Base-by-base conservation (phyloP, 1,140 invertebrate genomes). In the Gonioctena quinquepunctata region DNA sequence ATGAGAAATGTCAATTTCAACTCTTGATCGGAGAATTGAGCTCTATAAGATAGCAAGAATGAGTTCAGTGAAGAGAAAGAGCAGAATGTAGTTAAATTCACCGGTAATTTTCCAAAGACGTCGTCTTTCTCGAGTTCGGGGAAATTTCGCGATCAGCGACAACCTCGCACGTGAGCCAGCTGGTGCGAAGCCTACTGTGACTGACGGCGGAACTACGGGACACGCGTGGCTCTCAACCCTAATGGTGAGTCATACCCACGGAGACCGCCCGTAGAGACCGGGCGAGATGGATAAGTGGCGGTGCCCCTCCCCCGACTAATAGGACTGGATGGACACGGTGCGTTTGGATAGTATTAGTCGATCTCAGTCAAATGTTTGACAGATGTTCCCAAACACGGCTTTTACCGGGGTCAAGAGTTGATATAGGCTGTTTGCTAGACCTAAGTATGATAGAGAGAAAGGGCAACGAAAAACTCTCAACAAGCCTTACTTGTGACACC, bases 141-240 rank as follows among this genome's bases (percentile, higher is more conserved):
- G n/a, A n/a, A n/a, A n/a, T n/a, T n/a, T n/a, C n/a, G n/a, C n/a
- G n/a, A n/a, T n/a, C n/a, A 49, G 48, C 13, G 13, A 2, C 48
- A 18, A n/a, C 48, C 48, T 13, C 13, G 13, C 54, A 57, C 22
- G 22, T 57, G 54, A 57, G 13, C 54, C 54, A 57, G 54, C 21
- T 57, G 54, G 54, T n/a, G 19, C 33, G 33, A 42, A 42, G 19
- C 18, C 18, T 11, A 54, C 18, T 23, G 54, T 21, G 25, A 25
- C 54, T 57, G 54, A 21, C 54, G 54, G 16, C 54, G 54, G 54
- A 57, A 57, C 19, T 57, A 22, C 54, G 54, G 54, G 54, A 57
- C 54, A 57, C 54, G 54, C 54, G 54, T 25, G 18, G 54, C 13
- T 16, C 3, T 42, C 33, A 57, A 57, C 54, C 54, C 54, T 25